These are phyloP conservation scores for Halictus ligatus DNA, from an alignment of 2,888 invertebrate species.

Conservation along the genomic window DNA sequence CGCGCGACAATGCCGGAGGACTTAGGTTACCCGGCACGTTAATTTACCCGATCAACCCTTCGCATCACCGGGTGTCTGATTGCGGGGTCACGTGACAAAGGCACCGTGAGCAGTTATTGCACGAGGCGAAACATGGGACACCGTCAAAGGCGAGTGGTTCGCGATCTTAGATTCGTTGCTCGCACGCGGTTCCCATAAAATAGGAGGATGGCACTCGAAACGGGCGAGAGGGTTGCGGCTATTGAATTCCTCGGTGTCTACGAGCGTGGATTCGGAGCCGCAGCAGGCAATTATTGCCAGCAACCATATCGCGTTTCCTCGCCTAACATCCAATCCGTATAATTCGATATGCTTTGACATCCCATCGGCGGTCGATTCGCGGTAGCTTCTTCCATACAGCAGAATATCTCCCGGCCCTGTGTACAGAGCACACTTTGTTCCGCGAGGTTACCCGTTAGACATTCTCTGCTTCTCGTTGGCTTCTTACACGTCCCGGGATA, in stretches of 20 bases:
- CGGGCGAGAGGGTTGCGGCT: slow-evolving; percentile 47
- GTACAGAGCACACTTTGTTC: background rate
- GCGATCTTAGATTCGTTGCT: slow-evolving; percentile 39
- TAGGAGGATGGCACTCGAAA: slow-evolving; percentile 48
- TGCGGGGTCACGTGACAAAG: slow-evolving; percentile 60
- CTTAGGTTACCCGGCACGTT: background rate
- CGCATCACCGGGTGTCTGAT: slow-evolving; percentile 9
- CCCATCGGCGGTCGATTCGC: background rate
- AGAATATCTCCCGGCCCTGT: background rate
- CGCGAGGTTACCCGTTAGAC: background rate
- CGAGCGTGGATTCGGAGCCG: background rate
- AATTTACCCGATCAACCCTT: slow-evolving; percentile 50
- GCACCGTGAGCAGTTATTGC: slow-evolving; percentile 54
- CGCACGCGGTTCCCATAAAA: slow-evolving; percentile 53
- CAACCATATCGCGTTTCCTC: slow-evolving; percentile 44
- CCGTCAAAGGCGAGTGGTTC: slow-evolving; percentile 46
- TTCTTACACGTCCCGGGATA: background rate
- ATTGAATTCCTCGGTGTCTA: slow-evolving; percentile 57
- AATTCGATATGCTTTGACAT: slow-evolving; percentile 15
- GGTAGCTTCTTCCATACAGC: background rate
- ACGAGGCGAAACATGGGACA: slow-evolving; percentile 33
- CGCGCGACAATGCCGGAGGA: background rate
- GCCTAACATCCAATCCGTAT: slow-evolving; percentile 13
- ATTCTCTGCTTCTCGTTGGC: background rate
- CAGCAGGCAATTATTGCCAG: slow-evolving; percentile 33